Conservation (phyloP, 2,888 invertebrate species). For the Spodoptera picta region DNA sequence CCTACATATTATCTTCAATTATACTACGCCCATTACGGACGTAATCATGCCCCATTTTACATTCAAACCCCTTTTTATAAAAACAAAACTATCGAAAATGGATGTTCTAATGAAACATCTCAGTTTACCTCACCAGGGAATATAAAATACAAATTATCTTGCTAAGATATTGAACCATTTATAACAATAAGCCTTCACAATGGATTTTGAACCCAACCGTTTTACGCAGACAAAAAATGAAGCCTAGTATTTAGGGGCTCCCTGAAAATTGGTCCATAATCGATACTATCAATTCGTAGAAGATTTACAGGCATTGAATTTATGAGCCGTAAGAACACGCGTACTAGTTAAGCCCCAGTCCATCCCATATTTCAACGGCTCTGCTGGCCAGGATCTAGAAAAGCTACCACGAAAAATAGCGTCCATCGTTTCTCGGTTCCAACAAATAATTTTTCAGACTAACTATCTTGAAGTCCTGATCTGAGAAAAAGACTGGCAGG, state of each 20-base stretch:
- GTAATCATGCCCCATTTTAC: no score
- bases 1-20: no score
- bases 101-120: no score
- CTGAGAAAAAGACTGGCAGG: slow-evolving; percentile 12
- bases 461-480: slow-evolving; percentile 38
- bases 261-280: slow-evolving; percentile 11
- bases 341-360: neutral
- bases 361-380: slow-evolving; percentile 21
- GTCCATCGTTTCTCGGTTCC: slow-evolving; percentile 14
- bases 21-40: no score
- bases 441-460: slow-evolving; percentile 25
- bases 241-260: no score
- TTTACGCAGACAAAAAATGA: neutral
- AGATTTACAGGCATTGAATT: slow-evolving; percentile 5
- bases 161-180: neutral
- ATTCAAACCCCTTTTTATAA: no score
- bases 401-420: slow-evolving; percentile 34
- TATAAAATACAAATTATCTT: no score
- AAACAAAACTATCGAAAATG: no score
- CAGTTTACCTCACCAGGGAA: no score
- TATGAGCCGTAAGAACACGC: neutral
- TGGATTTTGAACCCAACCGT: neutral
- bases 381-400: slow-evolving; percentile 16
- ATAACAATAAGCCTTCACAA: neutral
- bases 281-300: neutral